These are phyloP conservation scores for Euplexia lucipara DNA, from an alignment of 2,888 invertebrate species.

Conservation along the genomic window DNA sequence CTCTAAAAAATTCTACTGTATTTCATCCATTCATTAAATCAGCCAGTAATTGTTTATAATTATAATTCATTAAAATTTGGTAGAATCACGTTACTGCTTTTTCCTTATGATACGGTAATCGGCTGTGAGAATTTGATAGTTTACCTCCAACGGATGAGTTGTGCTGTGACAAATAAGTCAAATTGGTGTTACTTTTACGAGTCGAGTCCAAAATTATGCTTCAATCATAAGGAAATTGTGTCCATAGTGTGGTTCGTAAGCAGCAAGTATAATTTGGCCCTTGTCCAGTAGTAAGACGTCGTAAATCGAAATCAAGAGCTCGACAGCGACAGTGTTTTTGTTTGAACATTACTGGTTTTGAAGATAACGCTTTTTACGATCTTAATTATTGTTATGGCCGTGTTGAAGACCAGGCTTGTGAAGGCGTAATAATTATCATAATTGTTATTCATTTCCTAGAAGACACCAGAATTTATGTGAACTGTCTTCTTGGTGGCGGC, in stretches of 20 bases:
- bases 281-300: conserved; percentile 70
- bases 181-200: conserved; percentile 15
- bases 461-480: conserved; percentile 71
- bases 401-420: conserved; percentile 78
- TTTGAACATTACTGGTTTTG: conserved; percentile 86
- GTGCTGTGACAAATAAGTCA: conserved; percentile 47
- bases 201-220: conserved; percentile 41
- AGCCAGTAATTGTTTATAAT: conserved; percentile 88
- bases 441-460: conserved; percentile 83
- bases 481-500: conserved; percentile 47
- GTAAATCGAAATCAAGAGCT: conserved; percentile 84
- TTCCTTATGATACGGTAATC: conserved; percentile 81
- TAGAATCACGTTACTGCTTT: conserved; percentile 78
- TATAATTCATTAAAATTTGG: conserved; percentile 87
- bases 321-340: conserved; percentile 82
- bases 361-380: conserved; percentile 85
- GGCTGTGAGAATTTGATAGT: conserved; percentile 85
- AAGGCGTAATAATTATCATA: conserved; percentile 86
- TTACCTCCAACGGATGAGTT: conserved; percentile 71
- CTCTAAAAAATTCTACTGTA: conserved; percentile 75
- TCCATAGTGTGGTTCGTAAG: conserved; percentile 38
- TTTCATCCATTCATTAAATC: conserved; percentile 85
- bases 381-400: conserved; percentile 86
- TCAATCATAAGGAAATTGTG: conserved; percentile 44
- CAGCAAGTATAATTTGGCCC: conserved; percentile 60